A percentile compares a stretch with the other conserved stretches of the same genome.
phyloP scores from a whole-genome alignment of 2,797 vertebrate genomes.

The Thripadectes ignobilis region DNA sequence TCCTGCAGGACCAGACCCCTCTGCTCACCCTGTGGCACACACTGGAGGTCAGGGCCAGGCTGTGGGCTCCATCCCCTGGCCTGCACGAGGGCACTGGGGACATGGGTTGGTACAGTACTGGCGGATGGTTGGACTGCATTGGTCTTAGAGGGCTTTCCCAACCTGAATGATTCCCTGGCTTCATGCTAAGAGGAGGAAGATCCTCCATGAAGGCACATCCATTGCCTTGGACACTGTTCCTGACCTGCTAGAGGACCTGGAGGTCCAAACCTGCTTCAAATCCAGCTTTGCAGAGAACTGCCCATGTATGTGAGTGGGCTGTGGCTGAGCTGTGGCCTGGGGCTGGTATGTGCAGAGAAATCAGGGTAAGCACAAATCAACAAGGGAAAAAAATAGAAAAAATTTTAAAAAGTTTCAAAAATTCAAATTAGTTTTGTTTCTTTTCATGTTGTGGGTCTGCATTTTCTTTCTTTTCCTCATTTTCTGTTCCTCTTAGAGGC shows the following conservation, averaged over 20 bases:
- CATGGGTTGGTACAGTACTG: not conserved
- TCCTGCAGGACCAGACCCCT: not conserved
- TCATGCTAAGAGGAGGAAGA: not conserved
- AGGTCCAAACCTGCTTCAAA: not conserved
- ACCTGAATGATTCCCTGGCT: not conserved
- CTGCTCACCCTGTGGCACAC: not conserved
- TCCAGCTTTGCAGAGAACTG: not conserved
- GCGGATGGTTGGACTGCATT: not conserved
- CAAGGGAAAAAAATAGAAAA: not conserved
- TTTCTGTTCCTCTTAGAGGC: not conserved
- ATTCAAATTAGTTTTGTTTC: conserved; percentile 34
- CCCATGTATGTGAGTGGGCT: not conserved
- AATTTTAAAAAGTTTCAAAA: not conserved
- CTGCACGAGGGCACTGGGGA: not conserved
- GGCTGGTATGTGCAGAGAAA: not conserved
- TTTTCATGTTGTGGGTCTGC: not conserved
- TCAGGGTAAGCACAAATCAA: not conserved
- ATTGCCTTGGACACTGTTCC: not conserved
- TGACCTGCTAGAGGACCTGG: not conserved
- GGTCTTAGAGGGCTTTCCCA: not conserved
- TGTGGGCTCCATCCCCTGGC: not conserved
- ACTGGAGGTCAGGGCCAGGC: not conserved
- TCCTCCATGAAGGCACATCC: not conserved
- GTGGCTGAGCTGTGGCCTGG: not conserved
- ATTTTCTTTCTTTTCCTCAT: not conserved